A percentile compares a stretch with the other conserved stretches of the same genome.
Conservation (phyloP, 2,888 invertebrate species). For the Dorcus parallelipipedus region DNA sequence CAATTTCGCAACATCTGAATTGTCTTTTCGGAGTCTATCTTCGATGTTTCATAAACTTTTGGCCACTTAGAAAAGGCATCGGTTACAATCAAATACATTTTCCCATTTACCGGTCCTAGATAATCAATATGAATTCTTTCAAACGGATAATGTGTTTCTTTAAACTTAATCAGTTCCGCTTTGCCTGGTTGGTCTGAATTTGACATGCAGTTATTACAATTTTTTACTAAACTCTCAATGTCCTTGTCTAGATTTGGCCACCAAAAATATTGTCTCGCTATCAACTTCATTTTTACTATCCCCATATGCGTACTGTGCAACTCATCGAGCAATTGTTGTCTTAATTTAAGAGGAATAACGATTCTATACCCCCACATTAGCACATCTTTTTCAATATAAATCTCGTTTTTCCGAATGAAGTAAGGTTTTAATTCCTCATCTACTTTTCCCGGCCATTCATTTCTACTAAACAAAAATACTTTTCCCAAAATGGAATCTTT, state of each 20-base stretch:
- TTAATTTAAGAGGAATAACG: neutral
- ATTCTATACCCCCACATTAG: constrained; percentile 20
- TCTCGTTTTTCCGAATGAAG: neutral
- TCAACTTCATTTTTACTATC: constrained; percentile 19
- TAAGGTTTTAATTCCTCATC: neutral
- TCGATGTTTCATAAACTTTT: constrained; percentile 17
- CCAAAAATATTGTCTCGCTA: constrained; percentile 16
- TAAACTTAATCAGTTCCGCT: constrained; percentile 12
- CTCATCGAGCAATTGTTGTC: constrained; percentile 11
- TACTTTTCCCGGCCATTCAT: constrained; percentile 7
- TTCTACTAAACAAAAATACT: neutral
- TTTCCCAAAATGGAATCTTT: constrained; percentile 1
- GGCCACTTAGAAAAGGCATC: constrained; percentile 23
- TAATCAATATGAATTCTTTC: constrained; percentile 23
- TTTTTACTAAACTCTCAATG: constrained; percentile 16
- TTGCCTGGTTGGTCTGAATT: constrained; percentile 7
- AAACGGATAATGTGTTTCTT: constrained; percentile 6
- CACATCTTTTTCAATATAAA: constrained; percentile 2
- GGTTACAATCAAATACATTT: constrained; percentile 17
- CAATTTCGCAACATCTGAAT: constrained; percentile 21
- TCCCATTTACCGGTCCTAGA: constrained; percentile 18
- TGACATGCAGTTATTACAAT: constrained; percentile 3
- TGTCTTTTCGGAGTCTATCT: constrained; percentile 5
- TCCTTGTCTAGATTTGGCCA: constrained; percentile 10
- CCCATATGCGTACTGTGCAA: constrained; percentile 14